Base-by-base conservation (phyloP, 2,888 invertebrate genomes). In the Cecidostiba fungosa region DNA sequence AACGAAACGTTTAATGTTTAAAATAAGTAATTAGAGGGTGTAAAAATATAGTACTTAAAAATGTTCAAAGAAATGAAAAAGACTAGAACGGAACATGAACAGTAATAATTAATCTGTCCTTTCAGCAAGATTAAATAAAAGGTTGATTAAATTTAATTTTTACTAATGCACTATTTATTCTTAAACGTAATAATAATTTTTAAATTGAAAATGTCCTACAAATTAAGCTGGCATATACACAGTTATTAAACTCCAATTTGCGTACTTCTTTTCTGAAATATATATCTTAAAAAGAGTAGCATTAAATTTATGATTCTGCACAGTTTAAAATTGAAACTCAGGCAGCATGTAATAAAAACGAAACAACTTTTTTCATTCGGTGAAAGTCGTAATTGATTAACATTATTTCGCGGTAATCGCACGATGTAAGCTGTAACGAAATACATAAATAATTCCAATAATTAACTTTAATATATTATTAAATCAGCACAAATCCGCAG, bases 21-120 rank as follows among this genome's bases (percentile, higher is more conserved):
- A 77, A 66, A 50, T 36, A 1, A 26, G 26, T 50, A 79, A 77
- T 82, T 70, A 77, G 26, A 77, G 32, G 66, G 26, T 6, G 36
- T n/a, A 82, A 72, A 39, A 72, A 39, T 54, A 12, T 16, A 43
- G 36, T 16, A 47, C 5, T 32, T 66, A 32, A 62, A 62, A 62
- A 72, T 29, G 29, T 12, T 1, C 23, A 10, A 19, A 26, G 43
- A 82, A 66, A 47, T 59, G 39, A 26, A 77, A 76, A 29, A 77
- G 29, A 79, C 32, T 54, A 14, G 3, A 19, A 39, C 26, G 12
- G 12, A 26, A 26, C 47, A 77, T 39, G 69, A 77, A 73, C 74
- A 43, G 59, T 69, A 50, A 54, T 74, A 85, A 85, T 85, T 78
- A 85, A 85, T 85, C 78, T 69, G 78, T 79, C 78, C 73, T 69